phyloP scores from a whole-genome alignment of 1,140 invertebrate genomes.

The Drosophila neocordata region DNA sequence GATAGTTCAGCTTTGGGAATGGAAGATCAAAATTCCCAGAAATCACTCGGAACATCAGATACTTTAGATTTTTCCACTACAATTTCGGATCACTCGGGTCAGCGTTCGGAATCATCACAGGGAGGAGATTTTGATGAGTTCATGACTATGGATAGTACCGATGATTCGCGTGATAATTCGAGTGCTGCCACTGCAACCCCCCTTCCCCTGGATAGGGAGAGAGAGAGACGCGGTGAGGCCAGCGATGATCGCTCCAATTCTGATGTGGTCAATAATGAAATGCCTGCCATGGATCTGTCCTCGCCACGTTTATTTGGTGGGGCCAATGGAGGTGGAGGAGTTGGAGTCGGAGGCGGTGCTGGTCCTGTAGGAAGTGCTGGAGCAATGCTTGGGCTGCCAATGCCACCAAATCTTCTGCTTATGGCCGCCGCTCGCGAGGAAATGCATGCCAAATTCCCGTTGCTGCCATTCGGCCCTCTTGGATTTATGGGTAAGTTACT shows the following conservation, averaged over 20 bases:
- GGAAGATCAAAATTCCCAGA: conserved; percentile 78
- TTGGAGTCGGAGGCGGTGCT: conserved; percentile 2
- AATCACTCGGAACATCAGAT: conserved; percentile 74
- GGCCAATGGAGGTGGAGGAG: conserved; percentile 43
- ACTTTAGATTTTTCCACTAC: conserved; percentile 78
- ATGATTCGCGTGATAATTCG: conserved; percentile 73
- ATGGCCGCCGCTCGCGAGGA: conserved; percentile 79
- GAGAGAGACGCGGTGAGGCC: conserved; percentile 27
- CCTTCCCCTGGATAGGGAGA: conserved; percentile 31
- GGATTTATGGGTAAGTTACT: conserved; percentile 85
- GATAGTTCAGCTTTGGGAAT: conserved; percentile 10
- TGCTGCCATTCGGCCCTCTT: conserved; percentile 90
- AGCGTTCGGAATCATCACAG: conserved; percentile 77
- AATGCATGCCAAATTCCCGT: conserved; percentile 84
- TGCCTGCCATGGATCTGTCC: conserved; percentile 73
- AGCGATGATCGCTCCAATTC: conserved; percentile 56
- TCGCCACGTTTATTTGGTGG: conserved; percentile 58
- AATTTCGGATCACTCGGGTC: conserved; percentile 76
- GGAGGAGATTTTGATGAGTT: conserved; percentile 78
- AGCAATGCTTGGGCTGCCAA: conserved; percentile 63
- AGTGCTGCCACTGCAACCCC: conserved; percentile 58
- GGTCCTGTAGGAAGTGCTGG: conserved; percentile 32
- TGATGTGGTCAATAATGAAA: conserved; percentile 46
- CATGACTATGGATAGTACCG: conserved; percentile 81
- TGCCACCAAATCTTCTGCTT: conserved; percentile 74